Base-by-base conservation (phyloP, 2,797 vertebrate species). In the Semaprochilodus insignis region DNA sequence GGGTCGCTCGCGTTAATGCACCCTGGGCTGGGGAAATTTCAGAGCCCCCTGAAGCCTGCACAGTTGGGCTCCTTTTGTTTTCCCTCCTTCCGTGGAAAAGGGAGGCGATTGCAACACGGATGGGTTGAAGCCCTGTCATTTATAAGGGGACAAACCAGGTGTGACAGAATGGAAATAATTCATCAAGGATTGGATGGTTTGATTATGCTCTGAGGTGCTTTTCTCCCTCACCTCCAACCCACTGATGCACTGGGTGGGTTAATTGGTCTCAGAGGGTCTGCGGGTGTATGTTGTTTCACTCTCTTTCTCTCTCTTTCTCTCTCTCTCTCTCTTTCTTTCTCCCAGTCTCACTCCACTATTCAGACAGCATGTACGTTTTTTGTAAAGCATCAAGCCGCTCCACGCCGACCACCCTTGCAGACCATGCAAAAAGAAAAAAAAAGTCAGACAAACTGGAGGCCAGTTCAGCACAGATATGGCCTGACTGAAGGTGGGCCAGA, bases 241-340 rank as follows among this genome's bases (percentile, higher is more conserved):
- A n/a, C 72, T 85, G 82, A 85, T 83, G 75, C 83, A 36, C 25
- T 63, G 81, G 60, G 69, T 51, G 55, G 36, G 66, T 88, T 94
- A 93, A 95, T 93, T 94, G 91, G 91, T 91, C 92, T 93, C 93
- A 48, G 19, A 15, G 92, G 93, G 91, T 92, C 88, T 71, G 19
- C 77, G 90, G 87, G 80, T 74, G 81, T 91, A 88, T 81, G 88
- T 85, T 77, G 86, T 78, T 78, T 52, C 77, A 79, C 72, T 80
- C 60, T 15, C 60, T 81, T 70, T 71, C 25, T 1, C 76, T 74
- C 71, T 84, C 66, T 59, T 0, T 62, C 75, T 66, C 82, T 81
- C 86, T 62, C 74, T 84, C 85, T n/a, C n/a, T 40, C 36, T 59
- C 21, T 1, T 78, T 1, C 75, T 73, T 67, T 83, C 65, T 57